Conservation (phyloP, 2,113 vertebrate species). For the Ariopsis seemanni region DNA sequence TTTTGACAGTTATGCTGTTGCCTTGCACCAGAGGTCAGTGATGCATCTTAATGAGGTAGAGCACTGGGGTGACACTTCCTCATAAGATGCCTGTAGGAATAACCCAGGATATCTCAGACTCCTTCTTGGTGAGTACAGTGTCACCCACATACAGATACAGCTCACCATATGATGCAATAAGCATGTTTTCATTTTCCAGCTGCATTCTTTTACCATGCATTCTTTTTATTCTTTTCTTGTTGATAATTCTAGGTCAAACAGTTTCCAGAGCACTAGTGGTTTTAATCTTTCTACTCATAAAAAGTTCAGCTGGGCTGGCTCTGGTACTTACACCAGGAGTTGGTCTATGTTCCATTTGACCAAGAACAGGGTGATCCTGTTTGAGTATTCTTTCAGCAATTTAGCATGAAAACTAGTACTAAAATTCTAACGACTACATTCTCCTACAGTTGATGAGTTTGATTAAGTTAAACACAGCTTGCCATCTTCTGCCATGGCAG, state of each 20-base stretch:
- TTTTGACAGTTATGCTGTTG: background rate
- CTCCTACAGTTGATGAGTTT: background rate
- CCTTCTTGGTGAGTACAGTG: background rate
- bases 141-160: background rate
- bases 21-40: background rate
- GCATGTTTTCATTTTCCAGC: background rate
- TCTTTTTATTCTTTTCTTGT: conserved; percentile 5
- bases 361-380: background rate
- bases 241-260: background rate
- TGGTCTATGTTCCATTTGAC: background rate
- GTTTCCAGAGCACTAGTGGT: conserved; percentile 20
- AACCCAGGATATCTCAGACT: background rate
- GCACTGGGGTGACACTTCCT: background rate
- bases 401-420: background rate
- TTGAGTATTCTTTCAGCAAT: background rate
- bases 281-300: conserved; percentile 5
- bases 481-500: no score
- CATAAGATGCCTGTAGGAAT: background rate
- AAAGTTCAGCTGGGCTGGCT: background rate
- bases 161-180: background rate
- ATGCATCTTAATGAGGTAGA: background rate
- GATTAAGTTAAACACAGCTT: background rate
- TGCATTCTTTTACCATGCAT: background rate
- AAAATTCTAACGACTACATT: background rate
- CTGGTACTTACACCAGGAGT: background rate